Evolutionary conservation across 1,140 invertebrate genomes (phyloP).

Genomic region (Drosophila pseudoananassae): DNA sequence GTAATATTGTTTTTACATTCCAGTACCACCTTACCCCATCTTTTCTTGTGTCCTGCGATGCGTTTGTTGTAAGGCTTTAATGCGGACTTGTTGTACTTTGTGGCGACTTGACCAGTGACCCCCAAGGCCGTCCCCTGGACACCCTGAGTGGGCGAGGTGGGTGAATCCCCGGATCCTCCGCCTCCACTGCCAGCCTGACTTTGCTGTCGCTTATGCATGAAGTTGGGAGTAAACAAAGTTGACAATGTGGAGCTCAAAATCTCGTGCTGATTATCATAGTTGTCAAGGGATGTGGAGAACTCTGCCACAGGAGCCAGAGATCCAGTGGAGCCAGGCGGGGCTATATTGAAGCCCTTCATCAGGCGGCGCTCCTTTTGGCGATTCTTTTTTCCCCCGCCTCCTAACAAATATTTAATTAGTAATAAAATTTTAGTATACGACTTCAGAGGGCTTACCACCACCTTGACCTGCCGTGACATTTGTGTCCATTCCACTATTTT

Average conservation of each 20-base stretch:
- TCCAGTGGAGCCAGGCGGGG: conserved; percentile 87
- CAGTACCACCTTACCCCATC: conserved; percentile 85
- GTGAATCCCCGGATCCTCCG: conserved; percentile 51
- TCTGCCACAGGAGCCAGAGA: conserved; percentile 90
- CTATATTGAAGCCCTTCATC: conserved; percentile 97
- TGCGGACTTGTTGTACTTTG: conserved; percentile 82
- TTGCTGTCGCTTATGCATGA: conserved; percentile 75
- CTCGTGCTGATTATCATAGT: conserved; percentile 85
- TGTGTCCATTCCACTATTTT: conserved; percentile 96
- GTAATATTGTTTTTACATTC: background rate
- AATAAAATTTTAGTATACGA: background rate
- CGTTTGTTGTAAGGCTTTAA: conserved; percentile 86
- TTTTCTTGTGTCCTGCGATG: conserved; percentile 88
- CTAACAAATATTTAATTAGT: conserved; percentile 78
- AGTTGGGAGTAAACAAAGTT: conserved; percentile 84
- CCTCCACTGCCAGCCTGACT: conserved; percentile 35
- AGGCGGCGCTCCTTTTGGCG: conserved; percentile 95
- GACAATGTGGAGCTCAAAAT: conserved; percentile 75
- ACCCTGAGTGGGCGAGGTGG: conserved; percentile 52
- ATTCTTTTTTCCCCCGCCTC: conserved; percentile 96
- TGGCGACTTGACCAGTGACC: conserved; percentile 41
- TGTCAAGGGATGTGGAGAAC: conserved; percentile 89
- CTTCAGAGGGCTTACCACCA: conserved; percentile 52
- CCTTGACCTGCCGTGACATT: conserved; percentile 89
- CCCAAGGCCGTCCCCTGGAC: conserved; percentile 11